Evolutionary conservation across 1,140 invertebrate genomes (phyloP).

Genomic region (Vollenhovia emeryi): DNA sequence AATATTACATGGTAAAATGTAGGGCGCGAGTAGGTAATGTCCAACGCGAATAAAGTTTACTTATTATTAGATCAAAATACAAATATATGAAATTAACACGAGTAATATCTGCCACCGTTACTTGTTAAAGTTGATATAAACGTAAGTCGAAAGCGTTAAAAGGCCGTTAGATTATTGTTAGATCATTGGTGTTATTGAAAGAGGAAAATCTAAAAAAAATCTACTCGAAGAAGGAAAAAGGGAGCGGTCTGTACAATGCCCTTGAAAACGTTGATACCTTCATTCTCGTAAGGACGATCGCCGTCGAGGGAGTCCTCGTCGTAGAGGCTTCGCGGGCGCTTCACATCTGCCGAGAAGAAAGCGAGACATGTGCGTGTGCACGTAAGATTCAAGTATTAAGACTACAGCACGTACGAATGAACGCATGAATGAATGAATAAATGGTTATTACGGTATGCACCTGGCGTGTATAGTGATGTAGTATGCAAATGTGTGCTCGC

Average conservation of each 20-base stretch:
- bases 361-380: slow-evolving; percentile 75
- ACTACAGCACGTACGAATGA: slow-evolving; percentile 50
- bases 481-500: neutral
- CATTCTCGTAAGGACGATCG: slow-evolving; percentile 82
- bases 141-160: neutral
- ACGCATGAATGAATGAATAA: slow-evolving; percentile 37
- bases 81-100: neutral
- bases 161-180: too few relatives aligned
- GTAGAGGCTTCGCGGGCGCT: slow-evolving; percentile 83
- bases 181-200: neutral
- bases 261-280: slow-evolving; percentile 80
- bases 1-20: neutral
- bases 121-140: slow-evolving; percentile 10
- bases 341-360: slow-evolving; percentile 83
- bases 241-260: slow-evolving; percentile 55
- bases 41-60: neutral
- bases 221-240: neutral
- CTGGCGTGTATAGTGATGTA: neutral
- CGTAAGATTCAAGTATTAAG: slow-evolving; percentile 67
- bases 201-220: slow-evolving; percentile 3
- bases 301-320: slow-evolving; percentile 84
- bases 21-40: neutral
- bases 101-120: neutral
- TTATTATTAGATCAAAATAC: neutral
- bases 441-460: slow-evolving; percentile 19